Evolutionary conservation across 1,140 invertebrate genomes (phyloP).

Genomic region (Apis mellifera): Amel_HAv3.1 CM009936.2:5264501-5265000

Average conservation of each 20-base stretch:
- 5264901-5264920: neutral
- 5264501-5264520: neutral
- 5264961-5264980: conserved; percentile 56
- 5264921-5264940: neutral
- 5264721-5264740: conserved; percentile 30
- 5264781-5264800: neutral
- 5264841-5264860: neutral
- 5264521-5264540: neutral
- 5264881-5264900: neutral
- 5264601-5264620: neutral
- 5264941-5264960: conserved; percentile 15
- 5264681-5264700: neutral
- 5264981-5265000: conserved; percentile 47
- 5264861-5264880: neutral
- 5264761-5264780: conserved; percentile 24
- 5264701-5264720: neutral
- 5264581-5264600: too few relatives aligned
- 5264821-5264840: conserved; percentile 12
- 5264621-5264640: neutral
- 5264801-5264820: conserved; percentile 11
- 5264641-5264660: neutral
- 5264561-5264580: neutral
- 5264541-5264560: neutral
- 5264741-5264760: conserved; percentile 26
- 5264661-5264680: neutral